These are phyloP conservation scores for Deilephila porcellus DNA, from an alignment of 2,888 invertebrate genomes.

Conservation along the genomic window DNA sequence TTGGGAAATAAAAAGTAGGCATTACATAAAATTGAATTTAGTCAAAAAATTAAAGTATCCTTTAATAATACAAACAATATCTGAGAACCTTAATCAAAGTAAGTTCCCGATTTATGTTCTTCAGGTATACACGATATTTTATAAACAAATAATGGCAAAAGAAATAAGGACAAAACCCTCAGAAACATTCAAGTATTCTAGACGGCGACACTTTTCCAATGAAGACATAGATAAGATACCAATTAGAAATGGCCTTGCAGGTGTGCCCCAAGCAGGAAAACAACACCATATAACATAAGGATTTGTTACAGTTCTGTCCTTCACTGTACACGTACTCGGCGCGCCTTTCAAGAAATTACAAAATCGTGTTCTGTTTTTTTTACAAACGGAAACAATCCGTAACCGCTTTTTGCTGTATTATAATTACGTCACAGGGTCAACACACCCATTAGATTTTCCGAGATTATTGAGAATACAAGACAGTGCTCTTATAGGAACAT, in stretches of 20 bases:
- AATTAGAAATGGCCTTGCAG: not conserved
- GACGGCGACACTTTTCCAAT: too few relatives aligned
- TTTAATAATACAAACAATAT: not conserved
- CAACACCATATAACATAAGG: not conserved
- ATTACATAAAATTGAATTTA: not conserved
- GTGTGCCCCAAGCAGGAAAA: not conserved
- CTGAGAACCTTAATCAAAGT: not conserved
- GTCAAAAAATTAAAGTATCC: not conserved
- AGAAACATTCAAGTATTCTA: too few relatives aligned
- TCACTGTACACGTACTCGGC: not conserved
- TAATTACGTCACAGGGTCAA: conserved; percentile 20
- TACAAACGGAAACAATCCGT: conserved; percentile 5
- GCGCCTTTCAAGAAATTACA: conserved; percentile 26
- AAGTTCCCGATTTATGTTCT: too few relatives aligned
- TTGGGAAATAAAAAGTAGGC: conserved; percentile 23
- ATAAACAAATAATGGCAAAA: too few relatives aligned
- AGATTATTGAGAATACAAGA: not conserved
- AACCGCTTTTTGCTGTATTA: conserved; percentile 12
- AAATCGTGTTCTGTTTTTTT: conserved; percentile 8
- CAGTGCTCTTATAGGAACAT: not conserved
- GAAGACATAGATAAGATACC: too few relatives aligned
- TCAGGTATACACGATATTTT: too few relatives aligned
- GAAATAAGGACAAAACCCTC: too few relatives aligned
- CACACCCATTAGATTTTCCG: conserved; percentile 2
- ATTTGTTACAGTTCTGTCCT: not conserved